Evolutionary conservation across 2,113 vertebrate genomes (phyloP).

Genomic region (Macroglossus sobrinus): DNA sequence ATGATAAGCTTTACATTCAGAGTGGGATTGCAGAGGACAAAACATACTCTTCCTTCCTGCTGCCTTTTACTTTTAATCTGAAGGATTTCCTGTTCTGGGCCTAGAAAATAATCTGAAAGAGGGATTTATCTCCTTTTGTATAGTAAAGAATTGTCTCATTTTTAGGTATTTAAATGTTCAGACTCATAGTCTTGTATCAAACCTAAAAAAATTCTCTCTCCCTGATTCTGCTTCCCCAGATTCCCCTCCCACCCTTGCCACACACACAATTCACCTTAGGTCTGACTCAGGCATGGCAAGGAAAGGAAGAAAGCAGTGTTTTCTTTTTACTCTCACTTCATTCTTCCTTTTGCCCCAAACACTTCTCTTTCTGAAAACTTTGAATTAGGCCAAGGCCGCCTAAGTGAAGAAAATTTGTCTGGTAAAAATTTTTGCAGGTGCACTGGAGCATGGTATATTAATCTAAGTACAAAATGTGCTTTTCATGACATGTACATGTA

Average conservation of each 20-base stretch:
- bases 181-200: background rate
- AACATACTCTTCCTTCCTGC: background rate
- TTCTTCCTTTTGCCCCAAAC: background rate
- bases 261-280: background rate
- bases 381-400: background rate
- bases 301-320: background rate
- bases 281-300: background rate
- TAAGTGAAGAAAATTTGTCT: background rate
- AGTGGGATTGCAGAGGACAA: background rate
- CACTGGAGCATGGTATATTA: background rate
- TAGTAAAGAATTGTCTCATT: background rate
- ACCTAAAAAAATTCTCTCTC: background rate
- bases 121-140: background rate
- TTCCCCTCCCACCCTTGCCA: accelerated
- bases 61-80: background rate
- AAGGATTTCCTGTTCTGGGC: background rate
- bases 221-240: no score
- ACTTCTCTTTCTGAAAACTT: background rate
- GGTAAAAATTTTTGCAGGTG: background rate
- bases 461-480: background rate
- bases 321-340: background rate
- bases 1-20: background rate
- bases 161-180: background rate
- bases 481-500: background rate
- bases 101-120: background rate